Evolutionary conservation across 1,140 invertebrate genomes (phyloP).

Genomic region (Polyergus mexicanus): DNA sequence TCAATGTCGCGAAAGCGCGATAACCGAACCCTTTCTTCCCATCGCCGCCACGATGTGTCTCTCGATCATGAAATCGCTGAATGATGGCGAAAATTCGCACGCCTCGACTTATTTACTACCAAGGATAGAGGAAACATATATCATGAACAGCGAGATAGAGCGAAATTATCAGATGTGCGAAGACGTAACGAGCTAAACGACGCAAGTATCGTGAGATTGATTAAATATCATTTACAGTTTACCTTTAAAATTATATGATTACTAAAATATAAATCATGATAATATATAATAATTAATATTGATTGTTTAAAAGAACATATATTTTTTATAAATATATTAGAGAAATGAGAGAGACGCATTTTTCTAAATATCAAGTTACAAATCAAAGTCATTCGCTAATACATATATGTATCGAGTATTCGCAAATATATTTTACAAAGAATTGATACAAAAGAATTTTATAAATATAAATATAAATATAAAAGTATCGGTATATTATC

Average conservation of each 20-base stretch:
- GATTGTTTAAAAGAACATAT: too few relatives aligned
- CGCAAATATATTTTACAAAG: too few relatives aligned
- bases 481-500: too few relatives aligned
- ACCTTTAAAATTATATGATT: background rate
- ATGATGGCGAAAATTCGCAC: conserved; percentile 39
- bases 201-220: background rate
- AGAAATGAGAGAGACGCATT: too few relatives aligned
- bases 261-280: background rate
- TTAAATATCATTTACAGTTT: background rate
- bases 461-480: too few relatives aligned
- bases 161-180: conserved; percentile 35
- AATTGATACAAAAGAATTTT: too few relatives aligned
- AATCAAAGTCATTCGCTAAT: too few relatives aligned
- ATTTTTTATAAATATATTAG: too few relatives aligned
- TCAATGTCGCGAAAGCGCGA: conserved; percentile 58
- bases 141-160: background rate
- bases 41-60: background rate
- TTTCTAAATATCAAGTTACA: too few relatives aligned
- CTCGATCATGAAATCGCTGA: conserved; percentile 9
- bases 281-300: too few relatives aligned
- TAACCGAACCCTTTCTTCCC: conserved; percentile 23
- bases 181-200: background rate
- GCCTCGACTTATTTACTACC: conserved; percentile 24
- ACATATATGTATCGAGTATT: too few relatives aligned
- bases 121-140: conserved; percentile 10